phyloP scores from a whole-genome alignment of 2,888 invertebrate species.

The Mylabris sibirica region DNA sequence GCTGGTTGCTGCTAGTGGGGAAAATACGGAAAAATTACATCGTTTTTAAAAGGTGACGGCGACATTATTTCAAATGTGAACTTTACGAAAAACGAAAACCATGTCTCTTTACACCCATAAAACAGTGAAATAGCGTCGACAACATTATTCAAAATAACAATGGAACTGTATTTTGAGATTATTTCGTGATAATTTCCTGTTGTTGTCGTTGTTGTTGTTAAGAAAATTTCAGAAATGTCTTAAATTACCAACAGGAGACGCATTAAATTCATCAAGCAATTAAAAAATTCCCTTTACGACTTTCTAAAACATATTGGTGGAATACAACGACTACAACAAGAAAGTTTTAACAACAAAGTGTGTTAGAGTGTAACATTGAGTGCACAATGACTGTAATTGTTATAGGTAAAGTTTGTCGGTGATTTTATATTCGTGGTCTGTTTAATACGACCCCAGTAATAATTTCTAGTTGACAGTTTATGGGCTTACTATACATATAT shows the following conservation, averaged over 20 bases:
- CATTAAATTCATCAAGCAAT: not conserved
- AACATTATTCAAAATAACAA: not conserved
- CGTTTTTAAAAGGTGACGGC: slow-evolving; percentile 35
- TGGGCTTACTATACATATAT: too few species aligned
- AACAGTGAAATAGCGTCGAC: slow-evolving; percentile 7
- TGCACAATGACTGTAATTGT: slow-evolving; percentile 54
- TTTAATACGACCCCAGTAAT: slow-evolving; percentile 50
- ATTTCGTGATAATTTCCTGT: not conserved
- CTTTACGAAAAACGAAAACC: slow-evolving; percentile 27
- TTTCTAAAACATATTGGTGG: not conserved
- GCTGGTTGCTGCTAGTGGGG: not conserved
- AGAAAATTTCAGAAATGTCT: not conserved
- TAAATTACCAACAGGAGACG: slow-evolving; percentile 2
- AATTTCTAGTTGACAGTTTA: slow-evolving; percentile 50
- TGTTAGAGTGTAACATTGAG: slow-evolving; percentile 41
- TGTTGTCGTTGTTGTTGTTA: not conserved
- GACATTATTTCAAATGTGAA: slow-evolving; percentile 35
- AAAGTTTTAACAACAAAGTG: slow-evolving; percentile 28
- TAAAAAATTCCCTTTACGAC: not conserved
- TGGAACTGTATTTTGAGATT: not conserved
- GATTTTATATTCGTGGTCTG: slow-evolving; percentile 55
- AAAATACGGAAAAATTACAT: slow-evolving; percentile 33
- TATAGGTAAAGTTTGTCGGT: slow-evolving; percentile 53
- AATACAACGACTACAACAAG: slow-evolving; percentile 26
- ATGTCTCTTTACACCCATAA: slow-evolving; percentile 14